A percentile compares a stretch with the other conserved stretches of the same genome.
phyloP scores from a whole-genome alignment of 2,113 vertebrate genomes.

The Elgaria multicarinata region DNA sequence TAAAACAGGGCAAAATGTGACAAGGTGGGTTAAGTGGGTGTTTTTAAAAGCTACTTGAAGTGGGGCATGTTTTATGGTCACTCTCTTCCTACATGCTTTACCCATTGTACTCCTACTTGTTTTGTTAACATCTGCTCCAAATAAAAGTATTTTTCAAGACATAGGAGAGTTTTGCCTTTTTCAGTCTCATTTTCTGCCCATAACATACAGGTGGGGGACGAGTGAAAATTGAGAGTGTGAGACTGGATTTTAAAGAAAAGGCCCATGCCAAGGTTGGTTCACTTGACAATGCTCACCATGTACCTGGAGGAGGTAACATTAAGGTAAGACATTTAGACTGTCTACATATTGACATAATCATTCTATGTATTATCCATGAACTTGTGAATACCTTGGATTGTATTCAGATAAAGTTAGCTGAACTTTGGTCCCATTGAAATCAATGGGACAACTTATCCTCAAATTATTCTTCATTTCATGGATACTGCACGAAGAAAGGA shows the following conservation, averaged over 20 bases:
- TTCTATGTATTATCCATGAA: background rate
- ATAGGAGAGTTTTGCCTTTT: background rate
- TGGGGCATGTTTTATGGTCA: background rate
- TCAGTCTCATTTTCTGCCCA: constrained; percentile 42
- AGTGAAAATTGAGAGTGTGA: constrained; percentile 96
- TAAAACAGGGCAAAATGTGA: background rate
- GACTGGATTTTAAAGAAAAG: constrained; percentile 99
- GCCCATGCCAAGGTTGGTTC: constrained; percentile 98
- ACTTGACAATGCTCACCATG: constrained; percentile 94
- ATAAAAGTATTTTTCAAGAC: background rate
- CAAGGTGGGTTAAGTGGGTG: background rate
- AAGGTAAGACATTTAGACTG: constrained; percentile 79
- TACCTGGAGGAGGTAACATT: constrained; percentile 88
- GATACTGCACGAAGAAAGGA: background rate
- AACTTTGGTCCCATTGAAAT: background rate
- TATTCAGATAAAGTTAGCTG: background rate
- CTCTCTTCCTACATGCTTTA: background rate
- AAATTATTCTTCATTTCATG: background rate
- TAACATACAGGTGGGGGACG: constrained; percentile 87
- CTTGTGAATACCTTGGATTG: background rate
- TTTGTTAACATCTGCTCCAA: background rate
- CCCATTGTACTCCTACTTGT: background rate
- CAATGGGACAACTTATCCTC: background rate
- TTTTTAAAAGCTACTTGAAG: too few species aligned
- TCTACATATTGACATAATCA: background rate